Percentiles rank a stretch among this genome's conserved stretches.
phyloP scores from a whole-genome alignment of 2,113 vertebrate species.

The Stigmatopora nigra region DNA sequence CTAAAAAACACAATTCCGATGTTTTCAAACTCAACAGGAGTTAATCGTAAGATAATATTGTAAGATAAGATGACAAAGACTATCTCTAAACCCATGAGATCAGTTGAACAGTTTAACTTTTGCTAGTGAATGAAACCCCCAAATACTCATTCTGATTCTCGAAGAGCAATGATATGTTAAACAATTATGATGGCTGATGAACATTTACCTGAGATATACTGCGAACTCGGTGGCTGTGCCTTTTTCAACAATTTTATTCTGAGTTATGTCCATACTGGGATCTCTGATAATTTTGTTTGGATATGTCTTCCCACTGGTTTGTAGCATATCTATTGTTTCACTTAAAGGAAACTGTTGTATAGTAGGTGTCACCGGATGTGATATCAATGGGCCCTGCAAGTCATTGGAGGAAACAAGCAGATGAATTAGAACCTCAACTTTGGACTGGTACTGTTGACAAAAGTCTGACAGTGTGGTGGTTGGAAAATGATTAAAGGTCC shows the following conservation, averaged over 20 bases:
- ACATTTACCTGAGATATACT: slow-evolving; percentile 19
- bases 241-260: neutral
- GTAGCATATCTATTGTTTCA: neutral
- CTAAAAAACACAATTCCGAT: too few species aligned
- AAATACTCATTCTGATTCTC: slow-evolving; percentile 2
- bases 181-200: neutral
- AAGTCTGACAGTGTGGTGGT: slow-evolving; percentile 28
- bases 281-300: neutral
- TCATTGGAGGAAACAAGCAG: slow-evolving; percentile 52
- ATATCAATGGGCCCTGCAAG: slow-evolving; percentile 32
- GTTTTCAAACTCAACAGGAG: too few species aligned
- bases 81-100: too few species aligned
- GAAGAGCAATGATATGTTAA: neutral
- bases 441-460: slow-evolving; percentile 39
- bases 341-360: neutral
- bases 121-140: too few species aligned
- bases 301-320: neutral
- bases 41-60: too few species aligned
- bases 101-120: too few species aligned
- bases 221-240: slow-evolving; percentile 1
- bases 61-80: too few species aligned
- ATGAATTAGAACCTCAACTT: slow-evolving; percentile 52
- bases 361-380: slow-evolving; percentile 13
- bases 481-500: slow-evolving; percentile 1
- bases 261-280: neutral